Conservation (phyloP, 2,797 vertebrate genomes). For the Notamacropus eugenii region DNA sequence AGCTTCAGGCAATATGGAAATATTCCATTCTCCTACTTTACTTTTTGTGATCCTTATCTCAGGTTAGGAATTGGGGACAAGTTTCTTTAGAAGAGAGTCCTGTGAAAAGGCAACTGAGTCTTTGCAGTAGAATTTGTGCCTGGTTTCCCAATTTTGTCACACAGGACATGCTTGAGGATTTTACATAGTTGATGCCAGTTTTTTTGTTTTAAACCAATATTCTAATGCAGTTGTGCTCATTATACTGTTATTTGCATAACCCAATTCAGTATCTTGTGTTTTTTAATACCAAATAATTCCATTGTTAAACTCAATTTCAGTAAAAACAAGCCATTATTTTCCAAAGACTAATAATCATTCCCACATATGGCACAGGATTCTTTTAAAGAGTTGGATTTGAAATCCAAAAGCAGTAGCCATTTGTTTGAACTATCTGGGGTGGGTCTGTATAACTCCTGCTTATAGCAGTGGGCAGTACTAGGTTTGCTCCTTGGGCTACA, state of each 20-base stretch:
- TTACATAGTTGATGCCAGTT: constrained; percentile 58
- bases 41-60: constrained; percentile 56
- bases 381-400: constrained; percentile 60
- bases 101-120: constrained; percentile 36
- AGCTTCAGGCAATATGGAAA: constrained; percentile 61
- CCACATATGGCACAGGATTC: constrained; percentile 65
- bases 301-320: constrained; percentile 64
- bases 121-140: constrained; percentile 42
- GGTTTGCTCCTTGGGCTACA: constrained; percentile 43
- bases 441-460: constrained; percentile 39
- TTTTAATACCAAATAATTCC: constrained; percentile 70
- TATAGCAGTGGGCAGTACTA: constrained; percentile 40
- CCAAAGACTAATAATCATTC: constrained; percentile 65
- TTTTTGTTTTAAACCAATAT: constrained; percentile 44
- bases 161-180: constrained; percentile 53
- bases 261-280: constrained; percentile 45
- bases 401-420: constrained; percentile 62
- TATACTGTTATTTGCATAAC: constrained; percentile 65
- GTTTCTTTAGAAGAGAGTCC: constrained; percentile 72
- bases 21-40: constrained; percentile 46
- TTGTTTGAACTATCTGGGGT: constrained; percentile 62
- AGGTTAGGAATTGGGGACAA: constrained; percentile 61
- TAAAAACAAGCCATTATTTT: constrained; percentile 74
- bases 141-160: constrained; percentile 63
- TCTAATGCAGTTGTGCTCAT: constrained; percentile 49